These are phyloP conservation scores for Melanargia galathea DNA, from an alignment of 2,888 invertebrate species.

Conservation along the genomic window DNA sequence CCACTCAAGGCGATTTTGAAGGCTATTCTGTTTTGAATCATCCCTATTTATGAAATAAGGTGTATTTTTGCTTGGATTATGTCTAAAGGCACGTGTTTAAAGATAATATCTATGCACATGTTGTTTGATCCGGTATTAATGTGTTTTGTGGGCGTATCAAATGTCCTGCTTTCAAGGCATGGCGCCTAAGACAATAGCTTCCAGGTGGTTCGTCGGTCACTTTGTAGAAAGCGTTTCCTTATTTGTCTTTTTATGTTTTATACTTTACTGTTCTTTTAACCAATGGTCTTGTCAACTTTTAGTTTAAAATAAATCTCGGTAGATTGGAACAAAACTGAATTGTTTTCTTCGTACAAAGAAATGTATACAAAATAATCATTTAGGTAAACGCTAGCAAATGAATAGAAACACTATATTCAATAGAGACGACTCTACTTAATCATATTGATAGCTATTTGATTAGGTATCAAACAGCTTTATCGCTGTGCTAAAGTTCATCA, in stretches of 20 bases:
- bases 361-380: no score
- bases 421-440: no score
- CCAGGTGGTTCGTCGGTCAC: constrained; percentile 42
- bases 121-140: constrained; percentile 75
- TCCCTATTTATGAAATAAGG: constrained; percentile 37
- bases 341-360: no score
- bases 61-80: constrained; percentile 35
- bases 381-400: no score
- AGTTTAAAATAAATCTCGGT: background rate
- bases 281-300: background rate
- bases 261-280: background rate
- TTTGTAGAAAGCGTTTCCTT: constrained; percentile 39
- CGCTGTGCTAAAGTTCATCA: no score
- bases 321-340: no score
- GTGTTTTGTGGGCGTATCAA: constrained; percentile 76
- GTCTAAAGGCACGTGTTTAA: constrained; percentile 60
- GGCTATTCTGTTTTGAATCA: constrained; percentile 32
- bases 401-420: no score
- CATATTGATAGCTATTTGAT: no score
- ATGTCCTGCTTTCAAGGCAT: constrained; percentile 61
- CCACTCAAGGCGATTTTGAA: constrained; percentile 26
- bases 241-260: constrained; percentile 2
- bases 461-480: no score
- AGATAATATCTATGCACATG: constrained; percentile 73
- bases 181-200: constrained; percentile 63